Evolutionary conservation across 2,888 invertebrate species (phyloP), one percentile per base, ranked within the genome.

Genomic region (Cryptocheilus praepositus): DNA sequence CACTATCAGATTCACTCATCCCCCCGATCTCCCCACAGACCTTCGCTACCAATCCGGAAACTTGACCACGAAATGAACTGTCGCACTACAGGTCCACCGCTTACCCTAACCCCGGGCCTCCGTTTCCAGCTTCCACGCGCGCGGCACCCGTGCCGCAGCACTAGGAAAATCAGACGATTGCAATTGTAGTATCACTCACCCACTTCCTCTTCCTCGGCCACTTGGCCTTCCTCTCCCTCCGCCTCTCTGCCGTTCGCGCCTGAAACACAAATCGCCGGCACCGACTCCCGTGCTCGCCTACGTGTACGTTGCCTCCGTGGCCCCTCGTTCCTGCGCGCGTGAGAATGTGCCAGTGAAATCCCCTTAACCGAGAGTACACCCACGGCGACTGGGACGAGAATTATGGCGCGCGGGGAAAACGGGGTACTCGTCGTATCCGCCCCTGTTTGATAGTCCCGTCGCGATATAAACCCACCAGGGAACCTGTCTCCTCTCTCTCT

Each of bases 371-470:
- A 16, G 43, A 49, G 68, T 71, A 78, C 81, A 78, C 76, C 72
- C 76, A 80, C 81, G 67, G 59, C 59, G 69, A 69, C 65, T 64
- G 64, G 53, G 67, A 70, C 67, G 65, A 73, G 79, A 79, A 79
- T 81, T 74, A 74, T 73, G 74, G 76, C 44, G 62, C 54, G 63
- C 51, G 63, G 61, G 28, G 46, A 46, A 43, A 25, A 46, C 52
- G 19, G 45, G 58, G 64, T 22, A 19, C 49, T 43, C 57, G 62
- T 25, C 62, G 75, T 77, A 70, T 79, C 67, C 80, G 75, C 72
- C 81, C 79, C 77, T 79, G 73, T 81, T 81, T 79, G 75, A 80
- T 81, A 79, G 74, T 77, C 68, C 64, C 67, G 70, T 67, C 70
- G 74, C 63, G 75, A 81, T 77, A 73, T 70, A 73, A 79, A 79